Conservation (phyloP, 2,888 invertebrate genomes). For the Melinaea marsaeus region DNA sequence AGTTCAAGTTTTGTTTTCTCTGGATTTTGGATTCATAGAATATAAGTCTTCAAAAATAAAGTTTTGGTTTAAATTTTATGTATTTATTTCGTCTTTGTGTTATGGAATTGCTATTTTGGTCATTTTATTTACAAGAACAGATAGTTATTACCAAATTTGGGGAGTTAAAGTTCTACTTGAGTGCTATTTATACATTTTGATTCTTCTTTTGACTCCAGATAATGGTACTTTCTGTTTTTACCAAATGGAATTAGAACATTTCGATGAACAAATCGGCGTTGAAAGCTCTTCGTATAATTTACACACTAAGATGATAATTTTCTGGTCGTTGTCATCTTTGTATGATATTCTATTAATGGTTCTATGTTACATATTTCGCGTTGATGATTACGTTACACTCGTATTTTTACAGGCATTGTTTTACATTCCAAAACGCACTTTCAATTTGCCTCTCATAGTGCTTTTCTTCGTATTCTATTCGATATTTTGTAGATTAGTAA, state of each 20-base stretch:
- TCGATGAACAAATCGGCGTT: constrained; percentile 1
- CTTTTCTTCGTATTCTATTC: constrained; percentile 2
- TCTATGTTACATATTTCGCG: no score
- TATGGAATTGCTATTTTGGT: background rate
- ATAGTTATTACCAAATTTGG: background rate
- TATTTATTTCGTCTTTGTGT: background rate
- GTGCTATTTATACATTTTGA: background rate
- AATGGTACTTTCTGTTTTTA: background rate
- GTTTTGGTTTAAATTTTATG: background rate
- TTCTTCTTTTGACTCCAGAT: background rate
- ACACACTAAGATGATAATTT: background rate
- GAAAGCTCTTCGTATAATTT: background rate
- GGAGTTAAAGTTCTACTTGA: background rate
- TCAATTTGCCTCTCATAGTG: background rate
- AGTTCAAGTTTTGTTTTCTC: background rate
- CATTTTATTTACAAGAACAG: background rate
- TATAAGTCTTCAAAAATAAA: constrained; percentile 1
- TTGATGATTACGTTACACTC: no score
- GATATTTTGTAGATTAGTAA: background rate
- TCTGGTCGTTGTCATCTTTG: background rate
- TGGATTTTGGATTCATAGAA: constrained; percentile 9
- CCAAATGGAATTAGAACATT: background rate
- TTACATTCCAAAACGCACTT: background rate
- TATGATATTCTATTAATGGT: background rate
- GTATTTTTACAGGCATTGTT: background rate